Evolutionary conservation across 2,888 invertebrate species (phyloP).

Genomic region (Psylliodes chrysocephalus): DNA sequence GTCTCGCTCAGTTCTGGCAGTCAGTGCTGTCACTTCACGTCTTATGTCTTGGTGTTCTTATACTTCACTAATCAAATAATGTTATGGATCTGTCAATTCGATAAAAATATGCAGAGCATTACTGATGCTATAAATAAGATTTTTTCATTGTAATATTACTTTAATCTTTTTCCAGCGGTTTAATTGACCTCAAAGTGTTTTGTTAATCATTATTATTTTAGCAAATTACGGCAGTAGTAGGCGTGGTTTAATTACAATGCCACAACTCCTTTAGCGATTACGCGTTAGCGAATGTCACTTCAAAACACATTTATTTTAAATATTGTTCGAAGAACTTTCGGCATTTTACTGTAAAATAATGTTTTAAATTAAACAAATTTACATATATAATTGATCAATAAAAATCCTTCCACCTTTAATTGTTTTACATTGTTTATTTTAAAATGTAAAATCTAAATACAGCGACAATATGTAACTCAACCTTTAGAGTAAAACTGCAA

Average conservation of each 20-base stretch:
- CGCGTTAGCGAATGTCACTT: too few species aligned
- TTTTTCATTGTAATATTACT: constrained; percentile 10
- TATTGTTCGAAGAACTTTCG: too few species aligned
- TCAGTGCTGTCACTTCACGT: constrained; percentile 34
- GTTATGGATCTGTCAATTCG: constrained; percentile 18
- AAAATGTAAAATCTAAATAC: too few species aligned
- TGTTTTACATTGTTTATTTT: too few species aligned
- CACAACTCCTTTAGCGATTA: neutral
- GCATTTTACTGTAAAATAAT: too few species aligned
- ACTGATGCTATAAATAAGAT: neutral
- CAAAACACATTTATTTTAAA: too few species aligned
- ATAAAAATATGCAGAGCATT: constrained; percentile 2
- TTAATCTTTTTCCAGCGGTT: constrained; percentile 7
- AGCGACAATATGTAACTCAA: too few species aligned
- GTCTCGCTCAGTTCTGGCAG: constrained; percentile 37
- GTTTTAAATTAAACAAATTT: too few species aligned
- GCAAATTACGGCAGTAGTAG: constrained; percentile 15
- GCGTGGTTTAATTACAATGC: constrained; percentile 11
- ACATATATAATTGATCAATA: too few species aligned
- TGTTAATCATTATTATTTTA: constrained; percentile 13
- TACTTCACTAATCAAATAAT: constrained; percentile 42
- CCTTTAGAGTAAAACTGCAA: too few species aligned
- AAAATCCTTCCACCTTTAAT: too few species aligned
- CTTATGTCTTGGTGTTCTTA: constrained; percentile 23
- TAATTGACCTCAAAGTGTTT: constrained; percentile 11